phyloP scores from a whole-genome alignment of 2,888 invertebrate genomes.

The Synergus gifuensis region DNA sequence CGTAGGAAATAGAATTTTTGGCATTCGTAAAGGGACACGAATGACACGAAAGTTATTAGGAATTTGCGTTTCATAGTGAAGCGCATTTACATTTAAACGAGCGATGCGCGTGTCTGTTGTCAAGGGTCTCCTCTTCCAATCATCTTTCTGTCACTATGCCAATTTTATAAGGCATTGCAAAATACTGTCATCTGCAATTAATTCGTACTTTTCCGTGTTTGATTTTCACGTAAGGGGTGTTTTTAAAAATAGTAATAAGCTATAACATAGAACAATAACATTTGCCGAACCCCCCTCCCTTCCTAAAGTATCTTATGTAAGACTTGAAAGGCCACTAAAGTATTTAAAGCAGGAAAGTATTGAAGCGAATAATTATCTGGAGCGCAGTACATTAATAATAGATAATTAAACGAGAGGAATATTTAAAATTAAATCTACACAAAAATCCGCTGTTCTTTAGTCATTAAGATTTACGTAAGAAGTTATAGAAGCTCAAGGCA shows the following conservation, averaged over 20 bases:
- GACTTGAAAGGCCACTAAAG: no score
- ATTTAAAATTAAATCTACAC: no score
- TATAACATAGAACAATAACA: no score
- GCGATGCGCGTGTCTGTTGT: neutral
- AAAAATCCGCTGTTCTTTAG: neutral
- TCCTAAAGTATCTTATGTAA: no score
- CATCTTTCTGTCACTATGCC: neutral
- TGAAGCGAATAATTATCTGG: no score
- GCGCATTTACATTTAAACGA: conserved; percentile 29
- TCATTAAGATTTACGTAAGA: neutral
- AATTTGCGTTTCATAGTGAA: neutral
- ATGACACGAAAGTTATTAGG: conserved; percentile 11
- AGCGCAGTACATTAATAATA: no score
- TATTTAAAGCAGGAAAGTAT: no score
- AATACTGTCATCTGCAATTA: neutral
- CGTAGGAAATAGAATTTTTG: conserved; percentile 35
- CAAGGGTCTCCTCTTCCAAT: neutral
- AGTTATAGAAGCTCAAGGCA: neutral
- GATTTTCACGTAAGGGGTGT: neutral
- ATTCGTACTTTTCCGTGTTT: neutral
- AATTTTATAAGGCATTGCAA: neutral
- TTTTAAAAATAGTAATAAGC: neutral
- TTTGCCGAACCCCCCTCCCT: no score
- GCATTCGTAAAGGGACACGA: conserved; percentile 18
- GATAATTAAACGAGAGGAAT: no score